phyloP scores from a whole-genome alignment of 2,113 vertebrate species.

The Alces alces region DNA sequence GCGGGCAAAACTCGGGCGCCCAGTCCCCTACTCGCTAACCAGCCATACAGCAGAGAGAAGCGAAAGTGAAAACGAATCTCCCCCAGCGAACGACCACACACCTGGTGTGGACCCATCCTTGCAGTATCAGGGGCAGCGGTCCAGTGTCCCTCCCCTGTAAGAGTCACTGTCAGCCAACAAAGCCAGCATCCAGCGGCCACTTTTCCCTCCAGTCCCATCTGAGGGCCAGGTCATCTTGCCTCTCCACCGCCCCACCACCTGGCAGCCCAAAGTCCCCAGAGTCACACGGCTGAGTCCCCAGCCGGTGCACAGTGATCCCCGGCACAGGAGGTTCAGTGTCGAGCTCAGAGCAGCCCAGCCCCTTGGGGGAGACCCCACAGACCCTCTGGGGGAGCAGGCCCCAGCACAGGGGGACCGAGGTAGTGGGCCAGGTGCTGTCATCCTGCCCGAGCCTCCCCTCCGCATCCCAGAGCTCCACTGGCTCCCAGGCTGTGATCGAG shows the following conservation, averaged over 20 bases:
- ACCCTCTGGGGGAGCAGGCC: background rate
- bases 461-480: rapidly evolving
- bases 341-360: background rate
- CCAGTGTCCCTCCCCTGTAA: background rate
- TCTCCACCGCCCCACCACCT: background rate
- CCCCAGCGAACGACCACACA: rapidly evolving
- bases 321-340: too few species aligned
- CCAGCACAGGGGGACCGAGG: background rate
- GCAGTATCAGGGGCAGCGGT: background rate
- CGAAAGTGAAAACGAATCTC: conserved; percentile 12
- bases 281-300: background rate
- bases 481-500: background rate
- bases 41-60: rapidly evolving
- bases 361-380: background rate
- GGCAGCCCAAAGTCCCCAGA: background rate
- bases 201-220: background rate
- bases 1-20: background rate
- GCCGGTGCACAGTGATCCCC: background rate
- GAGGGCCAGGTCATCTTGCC: rapidly evolving
- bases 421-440: background rate
- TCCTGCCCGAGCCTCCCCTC: background rate
- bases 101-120: background rate
- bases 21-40: background rate
- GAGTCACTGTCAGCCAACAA: background rate
- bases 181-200: background rate